Conservation (phyloP, 2,113 vertebrate species). For the Cyanoderma ruficeps region DNA sequence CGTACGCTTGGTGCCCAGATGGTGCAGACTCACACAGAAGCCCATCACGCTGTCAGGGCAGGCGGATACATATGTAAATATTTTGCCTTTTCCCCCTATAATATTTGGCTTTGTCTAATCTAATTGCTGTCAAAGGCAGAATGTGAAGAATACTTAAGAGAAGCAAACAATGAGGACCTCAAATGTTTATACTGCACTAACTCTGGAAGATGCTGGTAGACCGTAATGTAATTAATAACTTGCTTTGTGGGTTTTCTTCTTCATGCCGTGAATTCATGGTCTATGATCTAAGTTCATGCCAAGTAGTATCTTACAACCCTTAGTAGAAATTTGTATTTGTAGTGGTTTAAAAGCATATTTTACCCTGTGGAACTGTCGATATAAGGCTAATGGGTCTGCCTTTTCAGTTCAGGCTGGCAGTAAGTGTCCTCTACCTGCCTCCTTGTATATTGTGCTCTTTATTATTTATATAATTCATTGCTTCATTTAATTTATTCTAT, state of each 20-base stretch:
- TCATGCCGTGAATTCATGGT: neutral
- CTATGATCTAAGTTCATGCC: neutral
- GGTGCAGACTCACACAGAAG: slow-evolving; percentile 73
- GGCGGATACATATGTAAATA: slow-evolving; percentile 77
- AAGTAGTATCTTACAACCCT: neutral
- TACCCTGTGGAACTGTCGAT: neutral
- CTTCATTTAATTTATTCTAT: slow-evolving; percentile 47
- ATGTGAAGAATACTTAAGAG: slow-evolving; percentile 37
- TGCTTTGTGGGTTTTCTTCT: neutral
- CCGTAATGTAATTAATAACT: slow-evolving; percentile 41
- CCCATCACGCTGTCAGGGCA: slow-evolving; percentile 77
- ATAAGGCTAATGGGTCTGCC: neutral
- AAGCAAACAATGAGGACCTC: slow-evolving; percentile 66
- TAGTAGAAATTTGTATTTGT: neutral
- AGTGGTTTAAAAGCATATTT: neutral
- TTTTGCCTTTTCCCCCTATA: slow-evolving; percentile 76
- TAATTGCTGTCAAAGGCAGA: slow-evolving; percentile 78
- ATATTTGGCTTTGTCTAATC: slow-evolving; percentile 75
- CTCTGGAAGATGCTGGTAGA: slow-evolving; percentile 21
- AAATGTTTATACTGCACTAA: neutral
- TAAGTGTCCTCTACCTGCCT: neutral
- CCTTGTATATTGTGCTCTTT: neutral
- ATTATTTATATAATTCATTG: slow-evolving; percentile 33
- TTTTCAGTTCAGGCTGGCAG: neutral
- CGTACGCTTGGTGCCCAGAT: slow-evolving; percentile 75